phyloP scores from a whole-genome alignment of 2,888 invertebrate genomes.

The Lumbricus terrestris region DNA sequence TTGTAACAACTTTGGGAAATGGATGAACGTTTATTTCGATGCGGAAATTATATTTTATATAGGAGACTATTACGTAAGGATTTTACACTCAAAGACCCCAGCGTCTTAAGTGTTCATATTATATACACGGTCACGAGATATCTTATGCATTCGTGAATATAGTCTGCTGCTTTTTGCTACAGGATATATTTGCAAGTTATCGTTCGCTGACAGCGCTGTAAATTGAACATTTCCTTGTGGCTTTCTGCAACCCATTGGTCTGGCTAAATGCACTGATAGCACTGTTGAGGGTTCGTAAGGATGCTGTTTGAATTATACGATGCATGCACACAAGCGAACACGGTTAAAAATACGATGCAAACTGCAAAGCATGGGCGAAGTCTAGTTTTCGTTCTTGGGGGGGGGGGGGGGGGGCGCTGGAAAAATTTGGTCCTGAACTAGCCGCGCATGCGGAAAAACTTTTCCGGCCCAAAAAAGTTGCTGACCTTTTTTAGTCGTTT shows the following conservation, averaged over 20 bases:
- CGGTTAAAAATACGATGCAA: too few species aligned
- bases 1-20: too few species aligned
- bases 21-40: neutral
- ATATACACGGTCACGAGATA: neutral
- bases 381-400: too few species aligned
- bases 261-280: neutral
- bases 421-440: too few species aligned
- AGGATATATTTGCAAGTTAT: neutral
- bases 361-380: too few species aligned
- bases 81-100: neutral
- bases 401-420: too few species aligned
- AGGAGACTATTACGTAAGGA: neutral
- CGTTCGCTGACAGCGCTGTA: neutral
- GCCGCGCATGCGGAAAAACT: too few species aligned
- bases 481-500: too few species aligned
- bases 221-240: neutral
- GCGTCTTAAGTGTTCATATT: neutral
- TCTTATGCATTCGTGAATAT: neutral
- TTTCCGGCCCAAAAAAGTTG: too few species aligned
- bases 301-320: neutral
- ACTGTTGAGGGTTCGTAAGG: neutral
- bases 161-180: neutral
- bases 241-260: neutral
- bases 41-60: neutral
- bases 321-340: too few species aligned